Evolutionary conservation across 2,888 invertebrate species (phyloP).

Genomic region (Polyommatus icarus): DNA sequence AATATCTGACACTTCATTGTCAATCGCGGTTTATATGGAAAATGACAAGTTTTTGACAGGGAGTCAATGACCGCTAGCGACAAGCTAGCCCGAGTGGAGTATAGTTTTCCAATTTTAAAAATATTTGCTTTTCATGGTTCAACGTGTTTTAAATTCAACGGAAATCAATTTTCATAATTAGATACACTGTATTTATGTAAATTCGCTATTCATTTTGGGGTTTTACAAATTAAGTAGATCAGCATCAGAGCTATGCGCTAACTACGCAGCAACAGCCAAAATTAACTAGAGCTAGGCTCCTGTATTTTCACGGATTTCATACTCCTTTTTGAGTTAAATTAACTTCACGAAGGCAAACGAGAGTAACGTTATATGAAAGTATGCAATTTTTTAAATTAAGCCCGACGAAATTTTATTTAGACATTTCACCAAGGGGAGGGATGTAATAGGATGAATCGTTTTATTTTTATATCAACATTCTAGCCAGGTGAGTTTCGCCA

Average conservation of each 20-base stretch:
- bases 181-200: not conserved
- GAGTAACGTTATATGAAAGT: not conserved
- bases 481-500: not conserved
- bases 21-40: too few relatives aligned
- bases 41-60: too few relatives aligned
- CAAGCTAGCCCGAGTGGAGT: too few relatives aligned
- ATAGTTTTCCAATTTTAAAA: too few relatives aligned
- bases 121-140: too few relatives aligned
- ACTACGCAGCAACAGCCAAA: not conserved
- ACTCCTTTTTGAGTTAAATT: not conserved
- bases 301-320: not conserved
- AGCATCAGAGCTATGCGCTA: not conserved
- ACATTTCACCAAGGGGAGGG: not conserved
- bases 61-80: too few relatives aligned
- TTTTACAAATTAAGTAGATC: not conserved
- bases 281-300: not conserved
- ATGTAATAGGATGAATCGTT: not conserved
- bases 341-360: not conserved
- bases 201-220: not conserved
- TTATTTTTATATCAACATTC: not conserved
- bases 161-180: not conserved
- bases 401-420: not conserved
- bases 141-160: not conserved
- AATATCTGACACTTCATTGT: too few relatives aligned
- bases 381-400: conserved; percentile 10